These are phyloP conservation scores for Saturnia japonica DNA, from an alignment of 2,888 invertebrate genomes.

Conservation along the genomic window DNA sequence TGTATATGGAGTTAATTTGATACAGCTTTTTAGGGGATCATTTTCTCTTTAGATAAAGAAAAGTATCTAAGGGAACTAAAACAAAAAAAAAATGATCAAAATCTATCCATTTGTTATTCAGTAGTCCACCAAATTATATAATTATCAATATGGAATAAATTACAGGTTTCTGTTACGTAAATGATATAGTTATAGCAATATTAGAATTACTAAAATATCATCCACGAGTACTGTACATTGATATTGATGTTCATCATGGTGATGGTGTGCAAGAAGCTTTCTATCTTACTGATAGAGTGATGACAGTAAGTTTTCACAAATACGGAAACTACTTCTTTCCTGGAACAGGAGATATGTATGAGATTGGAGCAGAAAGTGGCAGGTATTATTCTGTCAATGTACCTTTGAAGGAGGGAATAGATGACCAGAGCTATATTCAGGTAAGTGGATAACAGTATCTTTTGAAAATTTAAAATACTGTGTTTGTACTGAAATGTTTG, in stretches of 20 bases:
- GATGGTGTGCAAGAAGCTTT: conserved; percentile 99
- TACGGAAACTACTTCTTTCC: conserved; percentile 99
- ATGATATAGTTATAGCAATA: conserved; percentile 99
- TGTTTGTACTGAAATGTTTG: no score
- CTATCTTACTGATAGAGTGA: conserved; percentile 97
- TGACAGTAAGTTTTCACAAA: conserved; percentile 99
- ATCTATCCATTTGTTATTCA: no score
- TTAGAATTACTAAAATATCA: conserved; percentile 96
- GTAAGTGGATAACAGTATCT: conserved; percentile 49
- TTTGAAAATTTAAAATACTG: no score
- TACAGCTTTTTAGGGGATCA: no score
- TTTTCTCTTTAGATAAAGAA: no score
- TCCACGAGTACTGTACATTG: conserved; percentile 97
- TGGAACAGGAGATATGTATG: conserved; percentile 99
- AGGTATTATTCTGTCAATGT: conserved; percentile 99
- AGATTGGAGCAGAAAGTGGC: conserved; percentile 97
- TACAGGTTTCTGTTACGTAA: conserved; percentile 98
- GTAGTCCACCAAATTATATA: neutral
- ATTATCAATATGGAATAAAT: conserved; percentile 23
- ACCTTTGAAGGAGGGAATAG: conserved; percentile 98
- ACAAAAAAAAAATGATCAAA: no score
- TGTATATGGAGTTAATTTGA: no score
- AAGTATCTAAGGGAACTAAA: no score
- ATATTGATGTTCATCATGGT: conserved; percentile 99
- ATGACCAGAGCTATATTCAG: conserved; percentile 95